These are phyloP conservation scores for Orthosia gracilis DNA, from an alignment of 2,888 invertebrate genomes.

Conservation along the genomic window DNA sequence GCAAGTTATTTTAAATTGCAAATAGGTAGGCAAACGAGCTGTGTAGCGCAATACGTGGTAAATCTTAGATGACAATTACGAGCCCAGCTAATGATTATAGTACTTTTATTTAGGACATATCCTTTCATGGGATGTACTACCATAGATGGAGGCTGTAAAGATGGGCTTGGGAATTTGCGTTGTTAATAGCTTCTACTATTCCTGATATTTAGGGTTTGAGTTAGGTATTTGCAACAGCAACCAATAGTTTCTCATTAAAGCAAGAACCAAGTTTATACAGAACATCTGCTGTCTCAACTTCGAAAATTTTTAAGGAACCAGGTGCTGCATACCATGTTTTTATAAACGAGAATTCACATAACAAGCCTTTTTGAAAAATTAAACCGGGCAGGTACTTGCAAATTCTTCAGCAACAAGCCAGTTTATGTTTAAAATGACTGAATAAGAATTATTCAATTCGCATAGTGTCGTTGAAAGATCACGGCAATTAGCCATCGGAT, in stretches of 20 bases:
- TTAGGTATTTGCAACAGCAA: conserved; percentile 2
- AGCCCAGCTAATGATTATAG: conserved; percentile 49
- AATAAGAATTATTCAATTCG: conserved; percentile 52
- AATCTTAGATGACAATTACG: conserved; percentile 71
- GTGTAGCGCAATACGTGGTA: conserved; percentile 65
- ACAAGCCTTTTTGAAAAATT: background rate
- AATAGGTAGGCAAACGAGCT: conserved; percentile 69
- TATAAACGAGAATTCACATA: background rate
- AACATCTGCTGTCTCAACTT: conserved; percentile 4
- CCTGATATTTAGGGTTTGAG: background rate
- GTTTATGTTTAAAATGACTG: conserved; percentile 44
- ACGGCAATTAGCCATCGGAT: conserved; percentile 84
- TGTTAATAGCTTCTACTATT: conserved; percentile 1
- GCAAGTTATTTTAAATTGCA: conserved; percentile 71
- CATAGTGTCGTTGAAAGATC: conserved; percentile 71
- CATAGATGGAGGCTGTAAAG: conserved; percentile 51
- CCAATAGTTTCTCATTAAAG: background rate
- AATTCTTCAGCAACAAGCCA: background rate
- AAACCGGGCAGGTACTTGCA: conserved; percentile 15
- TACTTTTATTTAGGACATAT: conserved; percentile 71
- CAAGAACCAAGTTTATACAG: conserved; percentile 1
- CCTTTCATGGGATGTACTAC: conserved; percentile 66
- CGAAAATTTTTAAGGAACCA: background rate
- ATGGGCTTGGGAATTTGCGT: conserved; percentile 19
- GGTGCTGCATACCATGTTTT: background rate